Conservation (phyloP, 1,140 invertebrate genomes). For the Drosophila busckii region DNA sequence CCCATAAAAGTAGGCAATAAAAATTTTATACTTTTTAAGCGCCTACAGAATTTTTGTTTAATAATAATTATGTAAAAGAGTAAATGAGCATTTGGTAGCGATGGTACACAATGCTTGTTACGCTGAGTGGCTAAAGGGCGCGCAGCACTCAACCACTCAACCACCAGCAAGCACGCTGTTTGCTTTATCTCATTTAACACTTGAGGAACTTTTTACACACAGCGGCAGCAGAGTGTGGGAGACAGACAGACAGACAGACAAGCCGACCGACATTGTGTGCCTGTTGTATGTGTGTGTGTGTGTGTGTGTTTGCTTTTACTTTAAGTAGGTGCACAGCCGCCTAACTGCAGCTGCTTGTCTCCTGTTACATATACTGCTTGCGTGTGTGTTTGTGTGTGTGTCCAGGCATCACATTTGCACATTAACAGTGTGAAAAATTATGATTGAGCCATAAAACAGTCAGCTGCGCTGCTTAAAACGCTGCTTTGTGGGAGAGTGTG, state of each 20-base stretch:
- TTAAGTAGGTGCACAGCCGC: too few relatives aligned
- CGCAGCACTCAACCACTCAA: constrained; percentile 12
- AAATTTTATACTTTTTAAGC: constrained; percentile 9
- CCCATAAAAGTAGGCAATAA: constrained; percentile 40
- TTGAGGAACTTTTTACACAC: constrained; percentile 63
- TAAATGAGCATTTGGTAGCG: neutral
- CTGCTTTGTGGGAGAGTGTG: too few relatives aligned
- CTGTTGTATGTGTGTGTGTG: constrained; percentile 9
- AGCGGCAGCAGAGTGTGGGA: too few relatives aligned
- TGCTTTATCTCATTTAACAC: constrained; percentile 75
- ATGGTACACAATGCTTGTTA: neutral
- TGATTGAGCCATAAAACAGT: constrained; percentile 76
- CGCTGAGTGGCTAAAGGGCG: neutral
- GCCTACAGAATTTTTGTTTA: constrained; percentile 37
- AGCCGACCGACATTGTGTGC: neutral
- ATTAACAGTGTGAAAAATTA: constrained; percentile 76
- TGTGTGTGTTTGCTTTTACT: constrained; percentile 7
- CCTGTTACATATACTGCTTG: constrained; percentile 2
- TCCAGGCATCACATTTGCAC: constrained; percentile 61
- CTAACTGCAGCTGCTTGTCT: neutral
- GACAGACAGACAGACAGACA: constrained; percentile 14
- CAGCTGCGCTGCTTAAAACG: constrained; percentile 44
- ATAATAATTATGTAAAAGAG: constrained; percentile 56
- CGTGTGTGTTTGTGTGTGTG: constrained; percentile 20
- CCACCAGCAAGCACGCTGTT: constrained; percentile 47